Evolutionary conservation across 2,797 vertebrate species (phyloP).

Genomic region (Malacoctenus gilli): DNA sequence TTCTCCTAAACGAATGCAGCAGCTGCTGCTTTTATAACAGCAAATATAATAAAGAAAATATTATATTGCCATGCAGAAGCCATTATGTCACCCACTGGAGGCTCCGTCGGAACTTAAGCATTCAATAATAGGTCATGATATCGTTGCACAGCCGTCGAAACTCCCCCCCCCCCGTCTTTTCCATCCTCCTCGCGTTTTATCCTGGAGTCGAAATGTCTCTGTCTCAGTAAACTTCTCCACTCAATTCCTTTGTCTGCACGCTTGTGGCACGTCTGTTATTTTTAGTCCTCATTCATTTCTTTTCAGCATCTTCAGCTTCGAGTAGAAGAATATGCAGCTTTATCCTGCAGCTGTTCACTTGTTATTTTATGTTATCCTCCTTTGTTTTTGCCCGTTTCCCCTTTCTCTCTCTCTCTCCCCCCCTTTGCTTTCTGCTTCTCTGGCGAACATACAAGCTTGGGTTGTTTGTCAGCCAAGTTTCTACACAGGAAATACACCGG

Average conservation of each 20-base stretch:
- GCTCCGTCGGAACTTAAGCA: no score
- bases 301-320: constrained; percentile 26
- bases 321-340: constrained; percentile 43
- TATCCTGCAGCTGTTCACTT: constrained; percentile 64
- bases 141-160: no score
- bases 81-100: no score
- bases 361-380: constrained; percentile 33
- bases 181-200: neutral
- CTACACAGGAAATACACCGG: constrained; percentile 6
- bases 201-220: neutral
- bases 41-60: no score
- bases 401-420: constrained; percentile 3
- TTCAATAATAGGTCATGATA: no score
- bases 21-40: no score
- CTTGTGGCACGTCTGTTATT: constrained; percentile 37
- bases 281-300: constrained; percentile 48
- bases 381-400: neutral
- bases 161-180: no score
- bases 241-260: constrained; percentile 44
- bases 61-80: no score
- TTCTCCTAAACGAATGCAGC: no score
- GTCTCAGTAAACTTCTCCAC: neutral
- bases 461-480: constrained; percentile 16
- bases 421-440: no score
- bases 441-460: constrained; percentile 1